Evolutionary conservation across 2,888 invertebrate species (phyloP).

Genomic region (Ormyrus rosae): DNA sequence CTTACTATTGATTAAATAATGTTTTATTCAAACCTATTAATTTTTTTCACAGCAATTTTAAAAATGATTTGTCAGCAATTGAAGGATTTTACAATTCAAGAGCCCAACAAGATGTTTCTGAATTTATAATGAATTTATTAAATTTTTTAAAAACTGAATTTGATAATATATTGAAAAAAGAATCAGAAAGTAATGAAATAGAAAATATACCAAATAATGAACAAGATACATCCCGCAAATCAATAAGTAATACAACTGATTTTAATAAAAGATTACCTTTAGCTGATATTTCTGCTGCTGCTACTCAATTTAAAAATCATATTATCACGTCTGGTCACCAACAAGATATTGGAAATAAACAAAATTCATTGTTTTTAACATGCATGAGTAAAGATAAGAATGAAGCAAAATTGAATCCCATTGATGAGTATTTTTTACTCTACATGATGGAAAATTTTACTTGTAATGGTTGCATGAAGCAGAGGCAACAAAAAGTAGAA

Average conservation of each 20-base stretch:
- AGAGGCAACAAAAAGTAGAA: conserved; percentile 65
- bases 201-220: conserved; percentile 65
- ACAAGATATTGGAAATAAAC: conserved; percentile 43
- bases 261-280: conserved; percentile 63
- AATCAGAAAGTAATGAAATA: conserved; percentile 57
- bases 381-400: conserved; percentile 33
- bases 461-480: conserved; percentile 65
- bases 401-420: conserved; percentile 61
- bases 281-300: conserved; percentile 61
- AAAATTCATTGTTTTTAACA: conserved; percentile 54
- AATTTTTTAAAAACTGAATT: conserved; percentile 68
- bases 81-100: conserved; percentile 68
- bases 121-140: conserved; percentile 69
- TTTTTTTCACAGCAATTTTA: conserved; percentile 60
- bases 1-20: conserved; percentile 10
- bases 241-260: conserved; percentile 56
- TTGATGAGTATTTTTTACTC: conserved; percentile 66
- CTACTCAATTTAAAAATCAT: conserved; percentile 41
- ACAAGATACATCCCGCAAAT: conserved; percentile 53
- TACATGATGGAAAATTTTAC: conserved; percentile 67
- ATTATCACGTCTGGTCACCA: not conserved
- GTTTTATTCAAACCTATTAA: conserved; percentile 2
- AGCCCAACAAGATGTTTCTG: conserved; percentile 70
- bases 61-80: conserved; percentile 64
- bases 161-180: conserved; percentile 59